These are phyloP conservation scores for Potamilus streckersoni DNA, from an alignment of 1,140 invertebrate genomes.

Conservation along the genomic window DNA sequence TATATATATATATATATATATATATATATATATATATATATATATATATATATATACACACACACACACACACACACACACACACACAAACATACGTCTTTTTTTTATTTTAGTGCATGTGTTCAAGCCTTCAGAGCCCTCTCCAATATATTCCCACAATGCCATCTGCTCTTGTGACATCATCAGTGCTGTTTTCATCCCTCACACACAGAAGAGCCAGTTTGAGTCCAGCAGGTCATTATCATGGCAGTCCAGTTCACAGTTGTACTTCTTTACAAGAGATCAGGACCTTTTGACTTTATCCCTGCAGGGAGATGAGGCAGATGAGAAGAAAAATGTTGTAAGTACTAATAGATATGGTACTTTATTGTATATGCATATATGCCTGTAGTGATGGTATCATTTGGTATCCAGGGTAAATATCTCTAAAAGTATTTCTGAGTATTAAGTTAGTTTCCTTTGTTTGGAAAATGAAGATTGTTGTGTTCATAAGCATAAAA, in stretches of 20 bases:
- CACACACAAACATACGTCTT: neutral
- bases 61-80: neutral
- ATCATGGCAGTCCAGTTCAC: slow-evolving; percentile 23
- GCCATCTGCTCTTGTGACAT: slow-evolving; percentile 4
- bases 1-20: neutral
- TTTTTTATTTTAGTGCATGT: slow-evolving; percentile 23
- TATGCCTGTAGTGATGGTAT: too few species aligned
- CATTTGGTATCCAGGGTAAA: too few species aligned
- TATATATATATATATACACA: neutral
- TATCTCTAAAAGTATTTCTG: too few species aligned
- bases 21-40: slow-evolving; percentile 11
- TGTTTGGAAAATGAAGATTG: too few species aligned
- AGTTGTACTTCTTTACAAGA: slow-evolving; percentile 29
- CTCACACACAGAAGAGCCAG: slow-evolving; percentile 23
- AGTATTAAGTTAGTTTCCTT: too few species aligned
- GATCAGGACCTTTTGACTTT: slow-evolving; percentile 20
- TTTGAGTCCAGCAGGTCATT: slow-evolving; percentile 19
- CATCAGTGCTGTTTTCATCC: slow-evolving; percentile 10
- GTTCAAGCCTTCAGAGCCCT: slow-evolving; percentile 17
- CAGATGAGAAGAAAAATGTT: too few species aligned
- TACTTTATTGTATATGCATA: too few species aligned
- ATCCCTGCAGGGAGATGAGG: too few species aligned
- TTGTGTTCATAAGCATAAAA: too few species aligned
- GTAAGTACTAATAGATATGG: too few species aligned
- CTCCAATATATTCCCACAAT: slow-evolving; percentile 7